phyloP scores from a whole-genome alignment of 2,797 vertebrate genomes.

The Babyrousa celebensis region DNA sequence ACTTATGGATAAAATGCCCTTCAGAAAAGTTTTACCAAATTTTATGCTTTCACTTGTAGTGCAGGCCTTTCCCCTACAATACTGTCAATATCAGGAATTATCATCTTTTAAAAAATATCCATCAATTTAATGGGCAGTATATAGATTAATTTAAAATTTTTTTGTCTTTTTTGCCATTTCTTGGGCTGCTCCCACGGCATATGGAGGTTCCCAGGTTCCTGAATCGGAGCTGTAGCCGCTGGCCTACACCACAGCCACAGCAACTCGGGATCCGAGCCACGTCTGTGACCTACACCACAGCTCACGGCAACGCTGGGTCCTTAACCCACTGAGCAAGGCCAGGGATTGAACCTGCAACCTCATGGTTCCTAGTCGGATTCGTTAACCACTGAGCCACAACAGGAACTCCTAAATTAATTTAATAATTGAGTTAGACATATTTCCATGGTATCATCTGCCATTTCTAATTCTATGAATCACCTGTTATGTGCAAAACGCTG shows the following conservation, averaged over 20 bases:
- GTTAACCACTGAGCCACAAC: no score
- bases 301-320: no score
- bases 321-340: no score
- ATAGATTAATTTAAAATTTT: background rate
- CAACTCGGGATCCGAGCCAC: no score
- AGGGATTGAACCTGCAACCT: no score
- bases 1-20: background rate
- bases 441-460: slow-evolving; percentile 28
- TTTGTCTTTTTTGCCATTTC: no score
- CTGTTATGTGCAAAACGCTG: background rate
- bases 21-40: slow-evolving; percentile 6
- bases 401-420: background rate
- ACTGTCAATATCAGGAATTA: background rate
- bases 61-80: background rate
- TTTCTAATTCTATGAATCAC: slow-evolving; percentile 25
- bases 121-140: background rate
- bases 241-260: no score
- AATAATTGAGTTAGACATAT: slow-evolving; percentile 14
- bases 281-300: no score
- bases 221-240: no score
- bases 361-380: no score
- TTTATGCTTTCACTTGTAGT: background rate
- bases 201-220: no score
- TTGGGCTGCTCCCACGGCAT: no score
- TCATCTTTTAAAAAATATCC: background rate